phyloP scores from a whole-genome alignment of 1,140 invertebrate species.

The Drosophila funebris region DNA sequence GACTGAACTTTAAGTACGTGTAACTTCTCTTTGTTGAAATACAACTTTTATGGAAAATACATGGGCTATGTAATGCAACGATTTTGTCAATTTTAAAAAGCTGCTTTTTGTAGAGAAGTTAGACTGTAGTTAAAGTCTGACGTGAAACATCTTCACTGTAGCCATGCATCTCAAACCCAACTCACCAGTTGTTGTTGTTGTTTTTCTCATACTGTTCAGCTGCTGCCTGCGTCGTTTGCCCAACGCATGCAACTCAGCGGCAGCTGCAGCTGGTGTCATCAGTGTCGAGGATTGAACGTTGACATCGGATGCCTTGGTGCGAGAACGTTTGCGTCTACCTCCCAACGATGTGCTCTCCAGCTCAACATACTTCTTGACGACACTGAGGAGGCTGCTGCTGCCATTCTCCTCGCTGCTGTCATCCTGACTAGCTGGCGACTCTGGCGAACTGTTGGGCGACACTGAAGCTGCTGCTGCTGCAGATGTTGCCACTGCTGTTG shows the following conservation, averaged over 20 bases:
- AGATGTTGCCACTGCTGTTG: conserved; percentile 10
- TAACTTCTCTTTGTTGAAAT: too few species aligned
- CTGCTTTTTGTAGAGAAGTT: neutral
- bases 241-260: conserved; percentile 53
- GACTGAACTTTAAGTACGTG: too few species aligned
- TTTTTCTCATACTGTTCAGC: conserved; percentile 53
- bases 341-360: conserved; percentile 52
- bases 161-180: neutral
- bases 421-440: conserved; percentile 78
- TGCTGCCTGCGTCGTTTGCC: conserved; percentile 62
- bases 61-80: too few species aligned
- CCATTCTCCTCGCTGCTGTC: conserved; percentile 74
- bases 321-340: conserved; percentile 84
- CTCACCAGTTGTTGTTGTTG: conserved; percentile 61
- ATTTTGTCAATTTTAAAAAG: too few species aligned
- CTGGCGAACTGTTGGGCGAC: conserved; percentile 69
- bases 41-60: too few species aligned
- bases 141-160: too few species aligned
- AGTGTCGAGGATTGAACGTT: neutral
- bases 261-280: conserved; percentile 24
- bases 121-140: neutral
- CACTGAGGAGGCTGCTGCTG: conserved; percentile 20
- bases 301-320: conserved; percentile 83
- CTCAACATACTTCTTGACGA: conserved; percentile 54
- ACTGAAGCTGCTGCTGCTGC: conserved; percentile 4